Evolutionary conservation across 2,888 invertebrate species (phyloP).

Genomic region (Hirtodrosophila alboralis): DNA sequence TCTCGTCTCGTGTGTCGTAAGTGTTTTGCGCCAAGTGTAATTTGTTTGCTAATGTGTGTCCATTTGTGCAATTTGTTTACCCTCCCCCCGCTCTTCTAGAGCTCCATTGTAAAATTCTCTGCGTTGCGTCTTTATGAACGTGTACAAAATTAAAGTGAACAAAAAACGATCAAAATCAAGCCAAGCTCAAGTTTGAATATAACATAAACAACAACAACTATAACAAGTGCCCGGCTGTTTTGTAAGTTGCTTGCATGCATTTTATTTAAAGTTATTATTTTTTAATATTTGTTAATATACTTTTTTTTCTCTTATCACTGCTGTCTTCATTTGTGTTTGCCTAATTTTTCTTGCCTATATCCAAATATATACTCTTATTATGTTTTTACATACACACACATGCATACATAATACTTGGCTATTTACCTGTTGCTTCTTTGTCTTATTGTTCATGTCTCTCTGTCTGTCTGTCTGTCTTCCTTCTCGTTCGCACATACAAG

Average conservation of each 20-base stretch:
- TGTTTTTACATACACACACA: conserved; percentile 9
- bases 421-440: conserved; percentile 57
- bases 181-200: conserved; percentile 10
- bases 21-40: conserved; percentile 13
- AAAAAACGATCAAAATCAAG: conserved; percentile 5
- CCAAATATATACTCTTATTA: conserved; percentile 32
- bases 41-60: conserved; percentile 31
- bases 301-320: conserved; percentile 29
- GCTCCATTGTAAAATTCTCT: conserved; percentile 22
- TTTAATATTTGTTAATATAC: conserved; percentile 8
- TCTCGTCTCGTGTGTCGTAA: conserved; percentile 10
- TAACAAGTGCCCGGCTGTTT: conserved; percentile 21
- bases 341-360: conserved; percentile 19
- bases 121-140: conserved; percentile 38
- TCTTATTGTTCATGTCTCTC: conserved; percentile 22
- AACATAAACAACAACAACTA: conserved; percentile 17
- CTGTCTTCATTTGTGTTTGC: conserved; percentile 20
- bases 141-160: conserved; percentile 29
- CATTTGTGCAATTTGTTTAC: conserved; percentile 23
- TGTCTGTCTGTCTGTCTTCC: conserved; percentile 16
- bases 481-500: conserved; percentile 30
- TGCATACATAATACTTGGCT: conserved; percentile 15
- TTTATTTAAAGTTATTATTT: too few species aligned
- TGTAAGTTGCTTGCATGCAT: conserved; percentile 39
- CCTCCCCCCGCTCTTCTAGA: conserved; percentile 19